Evolutionary conservation across 2,797 vertebrate species (phyloP).

Genomic region (Tiaroga cobitis): DNA sequence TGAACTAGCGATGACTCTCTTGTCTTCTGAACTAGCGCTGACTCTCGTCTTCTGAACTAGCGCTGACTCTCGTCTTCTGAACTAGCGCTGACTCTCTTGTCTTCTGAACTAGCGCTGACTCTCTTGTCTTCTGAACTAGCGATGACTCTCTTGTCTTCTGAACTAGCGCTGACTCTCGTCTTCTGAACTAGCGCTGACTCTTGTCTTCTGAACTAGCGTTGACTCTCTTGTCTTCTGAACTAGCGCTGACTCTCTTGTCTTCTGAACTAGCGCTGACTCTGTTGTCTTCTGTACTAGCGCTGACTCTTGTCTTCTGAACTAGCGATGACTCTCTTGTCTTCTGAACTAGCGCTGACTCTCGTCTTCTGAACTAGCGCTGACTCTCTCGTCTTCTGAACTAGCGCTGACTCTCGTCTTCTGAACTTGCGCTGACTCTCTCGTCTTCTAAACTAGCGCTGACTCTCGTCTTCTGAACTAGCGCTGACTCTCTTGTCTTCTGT

Average conservation of each 20-base stretch:
- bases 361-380: background rate
- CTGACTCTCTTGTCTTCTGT: background rate
- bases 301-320: background rate
- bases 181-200: slow-evolving; percentile 16
- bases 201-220: background rate
- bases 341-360: slow-evolving; percentile 18
- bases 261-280: background rate
- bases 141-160: background rate
- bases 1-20: background rate
- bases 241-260: slow-evolving; percentile 2
- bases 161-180: background rate
- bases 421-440: no score
- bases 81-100: slow-evolving; percentile 1
- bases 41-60: background rate
- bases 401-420: background rate
- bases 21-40: slow-evolving; percentile 7
- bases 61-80: slow-evolving; percentile 4
- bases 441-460: background rate
- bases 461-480: background rate
- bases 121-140: slow-evolving; percentile 8
- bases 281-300: slow-evolving; percentile 8
- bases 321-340: slow-evolving; percentile 1
- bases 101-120: slow-evolving; percentile 1
- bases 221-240: slow-evolving; percentile 2
- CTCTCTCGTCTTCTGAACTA: slow-evolving; percentile 13